Base-by-base conservation (phyloP, 2,797 vertebrate genomes). In the Rousettus madagascariensis region DNA sequence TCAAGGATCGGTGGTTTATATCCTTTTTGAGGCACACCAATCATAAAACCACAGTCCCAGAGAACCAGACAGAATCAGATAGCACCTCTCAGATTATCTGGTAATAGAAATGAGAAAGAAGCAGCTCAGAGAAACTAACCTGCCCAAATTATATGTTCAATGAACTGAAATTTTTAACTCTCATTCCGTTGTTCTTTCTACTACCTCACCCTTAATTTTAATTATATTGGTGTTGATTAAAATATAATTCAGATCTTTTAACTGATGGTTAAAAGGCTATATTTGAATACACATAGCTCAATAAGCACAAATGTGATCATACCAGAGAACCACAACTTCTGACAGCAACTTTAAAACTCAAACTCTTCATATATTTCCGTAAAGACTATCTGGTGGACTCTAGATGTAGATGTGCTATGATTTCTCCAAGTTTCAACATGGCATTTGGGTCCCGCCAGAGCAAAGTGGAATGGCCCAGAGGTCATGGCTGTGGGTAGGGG, bases 191-290 rank as follows among this genome's bases (percentile, higher is more conserved):
- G 38, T 41, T 82, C 51, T 78, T 88, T 74, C 65, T 10, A 79
- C 49, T 33, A 24, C 16, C 13, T 8, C n/a, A 66, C 33, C 10
- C n/a, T 90, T 82, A 66, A 90, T 90, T 93, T 77, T 93, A 69
- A 88, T 89, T 85, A 92, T 95, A 90, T 66, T 86, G 26, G 15
- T 53, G 22, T 43, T 89, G 90, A 91, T 94, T 95, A 86, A 91
- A 95, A 86, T 79, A 65, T 75, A 71, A 95, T 90, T 68, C 28
- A 7, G 30, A 49, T 86, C 19, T 5, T 78, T 90, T 75, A 90
- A 65, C 22, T 59, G 22, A 26, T 90, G 8, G n/a, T 74, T 80
- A 88, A 77, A 89, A 65, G 13, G 28, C 51, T 88, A 4, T 71
- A 69, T 85, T 63, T 72, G 72, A 86, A 30, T 24, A 88, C 78